Evolutionary conservation across 2,113 vertebrate species (phyloP).

Genomic region (Casuarius casuarius): DNA sequence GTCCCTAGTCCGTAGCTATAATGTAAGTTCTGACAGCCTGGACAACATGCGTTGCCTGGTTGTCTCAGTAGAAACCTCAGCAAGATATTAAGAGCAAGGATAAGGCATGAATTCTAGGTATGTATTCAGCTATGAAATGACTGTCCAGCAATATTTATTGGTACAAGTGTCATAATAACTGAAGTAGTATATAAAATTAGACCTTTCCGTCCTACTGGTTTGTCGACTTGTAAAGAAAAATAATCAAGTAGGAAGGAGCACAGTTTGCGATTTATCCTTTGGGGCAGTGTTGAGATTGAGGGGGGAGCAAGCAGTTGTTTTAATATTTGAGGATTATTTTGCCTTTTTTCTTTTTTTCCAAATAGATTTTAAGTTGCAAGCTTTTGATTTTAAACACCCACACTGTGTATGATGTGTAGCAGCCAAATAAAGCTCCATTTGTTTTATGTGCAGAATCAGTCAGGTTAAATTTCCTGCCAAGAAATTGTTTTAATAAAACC

Average conservation of each 20-base stretch:
- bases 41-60: background rate
- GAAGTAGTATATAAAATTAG: background rate
- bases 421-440: background rate
- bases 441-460: background rate
- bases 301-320: background rate
- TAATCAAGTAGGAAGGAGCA: background rate
- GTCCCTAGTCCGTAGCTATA: background rate
- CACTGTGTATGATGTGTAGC: background rate
- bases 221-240: background rate
- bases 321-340: background rate
- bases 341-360: background rate
- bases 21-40: background rate
- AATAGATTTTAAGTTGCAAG: background rate
- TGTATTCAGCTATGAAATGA: background rate
- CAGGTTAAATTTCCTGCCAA: background rate
- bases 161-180: background rate
- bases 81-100: background rate
- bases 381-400: background rate
- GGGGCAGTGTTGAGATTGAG: background rate
- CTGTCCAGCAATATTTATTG: background rate
- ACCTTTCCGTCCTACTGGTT: background rate
- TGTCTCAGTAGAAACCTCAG: background rate
- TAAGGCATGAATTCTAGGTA: background rate
- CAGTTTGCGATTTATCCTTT: background rate
- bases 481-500: background rate